These are phyloP conservation scores for Deladenus siricidicola DNA, from an alignment of 2,888 invertebrate genomes.

Conservation along the genomic window DNA sequence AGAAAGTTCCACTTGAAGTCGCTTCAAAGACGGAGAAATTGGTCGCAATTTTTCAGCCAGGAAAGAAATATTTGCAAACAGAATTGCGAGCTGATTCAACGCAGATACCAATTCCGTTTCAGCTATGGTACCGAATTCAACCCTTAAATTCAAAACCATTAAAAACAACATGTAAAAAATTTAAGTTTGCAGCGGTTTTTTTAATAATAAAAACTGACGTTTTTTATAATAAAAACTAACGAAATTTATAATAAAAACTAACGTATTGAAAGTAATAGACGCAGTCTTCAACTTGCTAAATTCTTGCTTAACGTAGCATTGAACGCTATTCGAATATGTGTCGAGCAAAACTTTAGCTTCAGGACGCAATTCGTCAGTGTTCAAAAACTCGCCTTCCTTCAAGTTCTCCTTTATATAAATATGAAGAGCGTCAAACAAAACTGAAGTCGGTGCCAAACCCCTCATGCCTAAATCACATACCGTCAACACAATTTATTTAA, in stretches of 20 bases:
- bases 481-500: too few relatives aligned
- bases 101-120: neutral
- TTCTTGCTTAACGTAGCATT: neutral
- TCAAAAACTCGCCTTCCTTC: neutral
- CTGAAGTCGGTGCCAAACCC: neutral
- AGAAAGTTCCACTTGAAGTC: neutral
- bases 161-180: too few relatives aligned
- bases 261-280: neutral
- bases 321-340: neutral
- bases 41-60: neutral
- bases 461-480: neutral
- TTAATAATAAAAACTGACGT: too few relatives aligned
- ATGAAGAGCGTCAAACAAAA: neutral
- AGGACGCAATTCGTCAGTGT: neutral
- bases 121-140: neutral
- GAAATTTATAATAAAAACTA: neutral
- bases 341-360: neutral
- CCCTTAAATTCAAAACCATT: neutral
- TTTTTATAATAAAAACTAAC: neutral
- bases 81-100: neutral
- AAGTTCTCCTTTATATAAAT: neutral
- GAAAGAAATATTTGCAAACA: neutral
- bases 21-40: neutral
- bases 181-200: too few relatives aligned
- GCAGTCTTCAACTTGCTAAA: neutral